These are phyloP conservation scores for Lepus timidus DNA, from an alignment of 2,113 vertebrate species.

Conservation along the genomic window DNA sequence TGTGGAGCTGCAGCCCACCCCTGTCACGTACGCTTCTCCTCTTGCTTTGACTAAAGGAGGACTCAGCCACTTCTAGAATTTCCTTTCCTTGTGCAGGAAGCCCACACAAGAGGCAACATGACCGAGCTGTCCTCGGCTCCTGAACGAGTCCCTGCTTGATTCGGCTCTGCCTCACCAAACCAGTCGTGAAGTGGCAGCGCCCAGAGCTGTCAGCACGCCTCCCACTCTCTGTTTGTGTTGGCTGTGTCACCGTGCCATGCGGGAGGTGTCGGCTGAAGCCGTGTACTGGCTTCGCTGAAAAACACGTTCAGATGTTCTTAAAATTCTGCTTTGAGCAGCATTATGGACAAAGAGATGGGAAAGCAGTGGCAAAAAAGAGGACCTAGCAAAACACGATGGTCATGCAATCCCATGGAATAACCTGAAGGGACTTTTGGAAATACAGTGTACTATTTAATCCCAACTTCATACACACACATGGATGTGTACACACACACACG, in stretches of 20 bases:
- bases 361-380: not conserved
- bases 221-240: constrained; percentile 75
- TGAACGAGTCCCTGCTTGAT: constrained; percentile 73
- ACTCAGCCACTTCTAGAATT: not conserved
- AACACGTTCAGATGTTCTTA: constrained; percentile 61
- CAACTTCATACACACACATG: not conserved
- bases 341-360: not conserved
- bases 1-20: not conserved
- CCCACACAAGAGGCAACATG: constrained; percentile 61
- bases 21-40: not conserved
- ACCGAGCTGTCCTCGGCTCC: constrained; percentile 3
- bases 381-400: not conserved
- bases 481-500: too few relatives aligned
- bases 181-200: constrained; percentile 50
- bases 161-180: constrained; percentile 63
- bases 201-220: constrained; percentile 60
- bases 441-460: not conserved
- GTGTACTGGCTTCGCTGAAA: constrained; percentile 57
- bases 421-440: not conserved
- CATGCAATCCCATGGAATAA: not conserved
- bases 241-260: constrained; percentile 20
- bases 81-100: not conserved
- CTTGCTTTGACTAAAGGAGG: not conserved
- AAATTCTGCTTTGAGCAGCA: constrained; percentile 62
- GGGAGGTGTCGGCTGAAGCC: constrained; percentile 58